A percentile compares a stretch with the other conserved stretches of the same genome.
phyloP scores from a whole-genome alignment of 2,113 vertebrate genomes.

The Phylloscopus trochilus region DNA sequence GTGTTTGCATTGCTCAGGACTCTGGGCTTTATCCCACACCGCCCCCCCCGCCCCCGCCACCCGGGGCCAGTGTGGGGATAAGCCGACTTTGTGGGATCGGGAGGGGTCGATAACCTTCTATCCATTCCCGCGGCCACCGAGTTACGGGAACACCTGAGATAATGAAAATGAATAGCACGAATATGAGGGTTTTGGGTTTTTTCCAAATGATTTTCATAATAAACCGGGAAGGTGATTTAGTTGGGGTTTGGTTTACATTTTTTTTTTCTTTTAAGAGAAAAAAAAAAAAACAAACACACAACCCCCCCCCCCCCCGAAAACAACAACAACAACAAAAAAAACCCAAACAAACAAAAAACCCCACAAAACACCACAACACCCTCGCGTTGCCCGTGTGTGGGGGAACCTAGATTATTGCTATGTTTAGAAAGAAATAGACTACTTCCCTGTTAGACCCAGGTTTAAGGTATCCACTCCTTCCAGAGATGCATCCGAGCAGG shows the following conservation, averaged over 20 bases:
- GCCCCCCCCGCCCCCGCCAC: too few relatives aligned
- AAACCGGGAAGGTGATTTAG: neutral
- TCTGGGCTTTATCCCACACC: neutral
- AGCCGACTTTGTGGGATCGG: fast-evolving
- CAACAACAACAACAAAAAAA: too few relatives aligned
- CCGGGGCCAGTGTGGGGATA: neutral
- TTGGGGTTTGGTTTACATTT: neutral
- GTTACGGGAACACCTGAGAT: neutral
- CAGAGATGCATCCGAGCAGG: neutral
- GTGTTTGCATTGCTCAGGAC: neutral
- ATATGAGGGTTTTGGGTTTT: neutral
- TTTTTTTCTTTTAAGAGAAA: neutral
- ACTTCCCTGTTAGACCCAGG: fast-evolving
- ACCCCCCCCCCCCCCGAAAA: too few relatives aligned
- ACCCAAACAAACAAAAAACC: too few relatives aligned
- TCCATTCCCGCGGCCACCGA: neutral
- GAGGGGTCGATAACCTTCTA: neutral
- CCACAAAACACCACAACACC: too few relatives aligned
- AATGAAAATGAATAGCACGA: neutral
- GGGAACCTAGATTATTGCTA: neutral
- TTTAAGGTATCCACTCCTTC: neutral
- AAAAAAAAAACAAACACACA: too few relatives aligned
- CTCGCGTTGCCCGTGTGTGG: fast-evolving
- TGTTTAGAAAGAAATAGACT: neutral
- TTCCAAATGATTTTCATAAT: neutral